Conservation (phyloP, 2,888 invertebrate species). For the Rhagonycha lutea region DNA sequence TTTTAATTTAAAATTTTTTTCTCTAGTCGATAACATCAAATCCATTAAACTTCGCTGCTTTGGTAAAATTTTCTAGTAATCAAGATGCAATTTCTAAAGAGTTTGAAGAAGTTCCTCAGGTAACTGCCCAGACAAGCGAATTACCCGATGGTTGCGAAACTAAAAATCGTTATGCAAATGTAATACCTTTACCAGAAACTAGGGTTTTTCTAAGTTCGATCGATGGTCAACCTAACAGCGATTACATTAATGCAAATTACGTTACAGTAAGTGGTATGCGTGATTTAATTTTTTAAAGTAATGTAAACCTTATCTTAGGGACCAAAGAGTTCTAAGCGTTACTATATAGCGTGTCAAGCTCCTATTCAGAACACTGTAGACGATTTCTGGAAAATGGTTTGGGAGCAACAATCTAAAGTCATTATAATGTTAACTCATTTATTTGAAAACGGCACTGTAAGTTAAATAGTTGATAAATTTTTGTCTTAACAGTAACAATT, state of each 20-base stretch:
- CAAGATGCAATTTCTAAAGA: slow-evolving; percentile 77
- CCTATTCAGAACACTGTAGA: slow-evolving; percentile 81
- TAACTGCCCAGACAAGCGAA: slow-evolving; percentile 78
- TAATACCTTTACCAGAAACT: slow-evolving; percentile 91
- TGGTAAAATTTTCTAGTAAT: slow-evolving; percentile 75
- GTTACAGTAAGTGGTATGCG: slow-evolving; percentile 71
- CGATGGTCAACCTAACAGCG: slow-evolving; percentile 76
- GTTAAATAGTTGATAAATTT: slow-evolving; percentile 40
- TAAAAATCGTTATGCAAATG: slow-evolving; percentile 92
- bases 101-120: slow-evolving; percentile 80
- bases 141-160: slow-evolving; percentile 85
- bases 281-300: background rate
- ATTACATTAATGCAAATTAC: slow-evolving; percentile 94
- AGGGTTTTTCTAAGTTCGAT: slow-evolving; percentile 76
- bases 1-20: slow-evolving; percentile 28
- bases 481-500: background rate
- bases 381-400: slow-evolving; percentile 96
- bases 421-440: slow-evolving; percentile 90
- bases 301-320: slow-evolving; percentile 64
- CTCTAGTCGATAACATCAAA: slow-evolving; percentile 68
- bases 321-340: slow-evolving; percentile 78
- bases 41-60: slow-evolving; percentile 76
- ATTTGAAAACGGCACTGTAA: slow-evolving; percentile 84
- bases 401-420: slow-evolving; percentile 90
- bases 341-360: slow-evolving; percentile 92